Base-by-base conservation (phyloP, 2,113 vertebrate genomes). In the Proterorhinus semilunaris region DNA sequence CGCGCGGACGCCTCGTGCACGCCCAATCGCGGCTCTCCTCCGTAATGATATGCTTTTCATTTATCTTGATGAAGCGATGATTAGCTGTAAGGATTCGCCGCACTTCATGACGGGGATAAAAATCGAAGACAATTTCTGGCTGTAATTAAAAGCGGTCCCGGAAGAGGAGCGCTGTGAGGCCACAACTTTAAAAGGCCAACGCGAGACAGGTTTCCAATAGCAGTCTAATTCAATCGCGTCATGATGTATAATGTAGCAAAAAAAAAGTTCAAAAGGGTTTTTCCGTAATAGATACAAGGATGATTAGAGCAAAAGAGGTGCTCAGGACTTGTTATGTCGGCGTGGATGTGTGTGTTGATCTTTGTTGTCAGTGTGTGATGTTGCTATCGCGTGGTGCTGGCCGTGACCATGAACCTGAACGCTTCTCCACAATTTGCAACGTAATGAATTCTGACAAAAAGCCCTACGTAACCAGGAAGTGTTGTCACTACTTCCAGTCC, bases 61-160 rank as follows among this genome's bases (percentile, higher is more conserved):
- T 71, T 70, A 55, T 82, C 71, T 55, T 53, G 57, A 84, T 74
- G 62, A 76, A 74, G 75, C 9, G 62, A 70, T 80, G 78, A 83
- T 83, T 78, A 71, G 72, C 74, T 52, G 47, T 5, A 52, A 74
- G 66, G 69, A 66, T 75, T 85, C 62, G 48, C 66, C 45, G 77
- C 62, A 62, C 72, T 83, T 79, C 78, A 76, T 77, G 76, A 86
- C 43, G 54, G 66, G 83, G 74, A 76, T 85, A 80, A 61, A 88
- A 84, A 90, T 90, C 85, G 68, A 89, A 86, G 42, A 69, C 80
- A 84, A 87, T 88, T 83, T 84, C 85, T 87, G 66, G n/a, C 68
- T 85, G 81, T 91, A 90, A 89, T 88, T 86, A 87, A 88, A 87
- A 81, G 70, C 65, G 76, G 81, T 86, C 75, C 82, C 83, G 52